Base-by-base conservation (phyloP, 2,797 vertebrate genomes). In the Hoplostethus mediterraneus region DNA sequence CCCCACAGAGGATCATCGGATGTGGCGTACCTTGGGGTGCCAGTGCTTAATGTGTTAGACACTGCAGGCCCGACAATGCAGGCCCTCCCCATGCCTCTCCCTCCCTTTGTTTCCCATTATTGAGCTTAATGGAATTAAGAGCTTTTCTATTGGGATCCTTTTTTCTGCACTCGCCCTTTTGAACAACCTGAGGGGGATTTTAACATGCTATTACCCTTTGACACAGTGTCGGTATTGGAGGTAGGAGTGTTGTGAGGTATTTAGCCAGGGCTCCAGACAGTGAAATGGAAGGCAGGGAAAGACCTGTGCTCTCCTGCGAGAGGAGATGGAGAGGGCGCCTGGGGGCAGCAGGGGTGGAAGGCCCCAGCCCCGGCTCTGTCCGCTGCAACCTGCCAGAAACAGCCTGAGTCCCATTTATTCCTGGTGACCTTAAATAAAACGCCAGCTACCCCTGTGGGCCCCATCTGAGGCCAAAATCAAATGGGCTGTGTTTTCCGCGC, bases 401-500 rank as follows among this genome's bases (percentile, higher is more conserved):
- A 90, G 91, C 91, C 90, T 80, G 90, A 94, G 93, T 93, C 92
- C 92, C 92, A 94, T 94, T 95, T 95, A 94, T 94, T 94, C 91
- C 90, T 59, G 77, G 90, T 95, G 94, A 95, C 95, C 95, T 95
- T 95, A 95, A 95, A 94, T 93, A 92, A 94, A 94, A 94, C 84
- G 93, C 92, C 92, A 92, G 92, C 94, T 90, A 94, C 92, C 93
- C 92, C 93, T 90, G 89, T 91, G 92, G 93, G 93, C 92, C 90
- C 91, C 89, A 88, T 94, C 84, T 79, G 54, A 93, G 91, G 90
- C 91, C 91, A 82, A 90, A 94, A 94, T 93, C 89, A 92, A 94
- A 91, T 89, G 80, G 93, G 86, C 90, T 94, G 87, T 84, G 73
- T 89, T 93, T 90, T 87, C 79, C 44, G 63, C 91, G 90, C 87